Evolutionary conservation across 2,888 invertebrate genomes (phyloP).

Genomic region (Rhyacophila evoluta): DNA sequence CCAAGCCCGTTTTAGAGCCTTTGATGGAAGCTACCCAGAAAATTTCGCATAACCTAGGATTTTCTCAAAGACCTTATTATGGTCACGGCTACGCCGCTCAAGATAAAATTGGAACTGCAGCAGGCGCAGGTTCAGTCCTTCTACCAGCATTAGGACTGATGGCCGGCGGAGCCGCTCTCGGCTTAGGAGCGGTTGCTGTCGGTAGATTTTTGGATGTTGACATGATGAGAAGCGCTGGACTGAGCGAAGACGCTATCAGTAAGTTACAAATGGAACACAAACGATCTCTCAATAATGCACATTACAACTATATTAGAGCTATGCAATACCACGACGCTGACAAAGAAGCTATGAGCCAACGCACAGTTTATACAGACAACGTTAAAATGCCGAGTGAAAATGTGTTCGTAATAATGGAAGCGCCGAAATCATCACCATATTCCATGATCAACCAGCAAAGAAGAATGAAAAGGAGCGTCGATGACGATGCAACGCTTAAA

Average conservation of each 20-base stretch:
- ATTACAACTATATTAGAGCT: conserved; percentile 60
- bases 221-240: conserved; percentile 70
- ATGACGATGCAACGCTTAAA: not conserved
- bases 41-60: conserved; percentile 81
- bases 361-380: conserved; percentile 67
- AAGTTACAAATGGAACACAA: conserved; percentile 71
- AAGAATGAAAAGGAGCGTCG: conserved; percentile 58
- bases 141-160: conserved; percentile 82
- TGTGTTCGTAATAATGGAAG: conserved; percentile 66
- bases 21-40: conserved; percentile 84
- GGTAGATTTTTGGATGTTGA: conserved; percentile 78
- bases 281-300: conserved; percentile 64
- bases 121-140: conserved; percentile 73
- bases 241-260: conserved; percentile 60
- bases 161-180: conserved; percentile 85
- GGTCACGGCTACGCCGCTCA: conserved; percentile 64
- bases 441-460: conserved; percentile 57
- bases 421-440: conserved; percentile 57
- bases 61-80: conserved; percentile 66
- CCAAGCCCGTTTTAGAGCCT: conserved; percentile 78
- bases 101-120: conserved; percentile 76
- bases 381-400: conserved; percentile 71
- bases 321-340: conserved; percentile 57
- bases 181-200: conserved; percentile 84
- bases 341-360: conserved; percentile 64